Evolutionary conservation across 2,888 invertebrate species (phyloP), one percentile per base, ranked within the genome.

Genomic region (Plemyria rubiginata): DNA sequence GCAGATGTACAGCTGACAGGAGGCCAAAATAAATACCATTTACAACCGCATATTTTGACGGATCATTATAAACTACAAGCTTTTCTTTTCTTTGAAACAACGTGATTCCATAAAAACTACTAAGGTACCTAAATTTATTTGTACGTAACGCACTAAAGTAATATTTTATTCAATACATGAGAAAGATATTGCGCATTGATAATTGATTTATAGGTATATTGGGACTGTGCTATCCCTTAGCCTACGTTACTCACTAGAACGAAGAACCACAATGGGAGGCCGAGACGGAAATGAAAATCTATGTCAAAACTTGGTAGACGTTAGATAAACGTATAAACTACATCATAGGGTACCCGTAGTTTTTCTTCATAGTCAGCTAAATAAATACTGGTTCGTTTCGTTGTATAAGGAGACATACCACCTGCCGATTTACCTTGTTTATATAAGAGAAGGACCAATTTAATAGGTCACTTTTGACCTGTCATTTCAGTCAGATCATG

Each of bases 161-260:
- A 80, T 77, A 76, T 77, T 76, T 79, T 80, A 79, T 78, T 77
- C 74, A 76, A 73, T 73, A 61, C 75, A 73, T 75, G 75, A 71
- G 75, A 78, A 81, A 81, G 73, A 75, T 81, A 83, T 79, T 73
- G 77, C 79, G 73, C 72, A 77, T 75, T 79, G 79, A 81, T 85
- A 84, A 84, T 83, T 86, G 86, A 89, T 89, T 87, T 89, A 88
- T 87, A 78, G 80, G 81, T 78, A 86, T 80, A 82, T 82, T 75
- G 87, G 87, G 86, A 83, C 78, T 75, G 76, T 76, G 79, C 77
- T 80, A 82, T 83, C 85, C 84, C 85, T 75, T 77, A 78, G 77
- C 77, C 76, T 79, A 79, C 87, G 86, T 88, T 87, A 88, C 77
- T 88, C 81, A 87, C 82, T 81, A 81, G 86, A 84, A 81, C 84